Base-by-base conservation (phyloP, 2,888 invertebrate species). In the Lithophane leautieri region DNA sequence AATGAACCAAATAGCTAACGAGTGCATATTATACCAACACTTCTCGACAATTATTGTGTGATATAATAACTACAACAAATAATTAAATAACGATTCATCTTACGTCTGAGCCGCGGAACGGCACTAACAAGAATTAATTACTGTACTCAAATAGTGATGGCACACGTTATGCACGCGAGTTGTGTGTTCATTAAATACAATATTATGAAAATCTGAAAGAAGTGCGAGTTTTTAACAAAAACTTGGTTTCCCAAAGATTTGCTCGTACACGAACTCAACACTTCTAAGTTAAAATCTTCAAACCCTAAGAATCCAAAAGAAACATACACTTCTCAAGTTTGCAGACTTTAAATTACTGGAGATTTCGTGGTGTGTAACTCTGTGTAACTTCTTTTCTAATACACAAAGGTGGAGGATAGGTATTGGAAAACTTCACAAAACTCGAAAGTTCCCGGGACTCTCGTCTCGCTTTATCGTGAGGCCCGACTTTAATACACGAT, bases 1-100 rank as follows among this genome's bases (percentile, higher is more conserved):
- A 47, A 62, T 61, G 2, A n/a, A 58, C 22, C 14, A 6, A 19
- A 11, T 28, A 6, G 1, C 12, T n/a, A 54, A 22, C 16, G 4
- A 34, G 9, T 44, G 22, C 8, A 44, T 16, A 61, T 52, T 44
- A 16, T 47, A 56, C 2, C 19, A 25, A 34, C 54, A 58, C 19
- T 44, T n/a, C 22, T 22, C 14, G 47, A 4, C 16, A 54, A 34
- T 70, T 42, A 40, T 34, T 42, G 25, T 63, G 9, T 25, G 22
- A 28, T 80, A 40, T 44, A 25, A 67, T 69, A 42, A 12, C 40
- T 78, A 44, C 11, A 66, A 70, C 58, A 47, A 62, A 74, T 83
- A 83, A 86, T 84, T 76, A 80, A 84, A 84, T 84, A 84, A 73
- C 84, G 28, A 86, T 86, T 74, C 54, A 80, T 86, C 81, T 77